These are phyloP conservation scores for Ormyrus pomaceus DNA, from an alignment of 2,888 invertebrate genomes.

Conservation along the genomic window DNA sequence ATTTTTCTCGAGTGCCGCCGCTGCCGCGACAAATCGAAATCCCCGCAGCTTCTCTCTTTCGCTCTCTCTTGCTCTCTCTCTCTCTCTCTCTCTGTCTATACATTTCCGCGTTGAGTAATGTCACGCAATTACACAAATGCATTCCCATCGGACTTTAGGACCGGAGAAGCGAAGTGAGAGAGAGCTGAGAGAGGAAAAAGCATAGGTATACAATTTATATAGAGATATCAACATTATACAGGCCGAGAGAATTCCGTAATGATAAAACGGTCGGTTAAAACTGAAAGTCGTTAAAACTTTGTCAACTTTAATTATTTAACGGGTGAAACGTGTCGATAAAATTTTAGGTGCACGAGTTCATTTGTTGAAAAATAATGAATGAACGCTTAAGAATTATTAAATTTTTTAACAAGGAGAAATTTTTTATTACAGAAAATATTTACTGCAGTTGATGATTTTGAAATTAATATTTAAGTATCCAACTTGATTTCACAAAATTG, in stretches of 20 bases:
- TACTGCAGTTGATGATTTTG: too few species aligned
- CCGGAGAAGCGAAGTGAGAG: neutral
- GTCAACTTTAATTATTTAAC: too few species aligned
- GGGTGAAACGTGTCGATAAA: too few species aligned
- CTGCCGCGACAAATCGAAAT: slow-evolving; percentile 1
- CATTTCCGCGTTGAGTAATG: slow-evolving; percentile 36
- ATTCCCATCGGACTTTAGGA: slow-evolving; percentile 35
- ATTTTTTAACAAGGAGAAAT: too few species aligned
- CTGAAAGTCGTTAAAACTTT: too few species aligned
- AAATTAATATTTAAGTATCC: too few species aligned
- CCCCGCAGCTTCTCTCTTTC: neutral
- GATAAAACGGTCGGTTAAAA: too few species aligned
- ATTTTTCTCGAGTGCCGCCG: slow-evolving; percentile 10
- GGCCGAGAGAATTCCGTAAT: slow-evolving; percentile 1
- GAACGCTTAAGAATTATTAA: too few species aligned
- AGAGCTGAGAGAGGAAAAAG: slow-evolving; percentile 3
- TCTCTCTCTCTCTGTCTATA: neutral
- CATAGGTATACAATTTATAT: neutral
- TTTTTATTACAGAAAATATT: too few species aligned
- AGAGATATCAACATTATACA: neutral
- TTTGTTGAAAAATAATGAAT: too few species aligned
- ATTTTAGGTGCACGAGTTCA: too few species aligned
- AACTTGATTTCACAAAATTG: too few species aligned
- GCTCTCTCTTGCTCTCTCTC: neutral
- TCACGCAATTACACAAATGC: slow-evolving; percentile 50